phyloP scores from a whole-genome alignment of 2,888 invertebrate genomes.

The Macrosiphum euphorbiae region DNA sequence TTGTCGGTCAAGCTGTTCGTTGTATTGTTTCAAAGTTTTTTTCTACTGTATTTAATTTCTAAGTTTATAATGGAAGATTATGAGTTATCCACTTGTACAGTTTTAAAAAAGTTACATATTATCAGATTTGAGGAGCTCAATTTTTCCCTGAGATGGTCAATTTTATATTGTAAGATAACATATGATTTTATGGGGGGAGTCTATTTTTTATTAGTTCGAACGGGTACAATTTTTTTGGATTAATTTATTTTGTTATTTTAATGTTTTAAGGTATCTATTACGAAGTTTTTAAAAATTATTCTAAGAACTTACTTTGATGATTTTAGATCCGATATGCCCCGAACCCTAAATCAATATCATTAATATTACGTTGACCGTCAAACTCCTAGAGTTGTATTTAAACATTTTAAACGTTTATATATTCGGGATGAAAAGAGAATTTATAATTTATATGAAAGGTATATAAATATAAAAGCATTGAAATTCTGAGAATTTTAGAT shows the following conservation, averaged over 20 bases:
- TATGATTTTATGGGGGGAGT: neutral
- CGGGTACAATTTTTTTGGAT: too few species aligned
- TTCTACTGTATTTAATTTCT: neutral
- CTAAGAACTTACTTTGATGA: neutral
- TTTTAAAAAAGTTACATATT: neutral
- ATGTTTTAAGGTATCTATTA: neutral
- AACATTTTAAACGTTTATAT: neutral
- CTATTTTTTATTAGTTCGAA: too few species aligned
- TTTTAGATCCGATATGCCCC: neutral
- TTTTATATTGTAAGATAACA: neutral
- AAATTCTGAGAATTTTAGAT: neutral
- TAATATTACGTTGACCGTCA: neutral
- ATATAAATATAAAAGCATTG: neutral
- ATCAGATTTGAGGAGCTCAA: neutral
- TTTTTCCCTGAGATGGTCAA: neutral
- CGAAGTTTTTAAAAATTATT: neutral
- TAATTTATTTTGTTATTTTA: neutral
- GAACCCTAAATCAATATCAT: neutral
- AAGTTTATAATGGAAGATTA: neutral
- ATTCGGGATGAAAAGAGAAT: neutral
- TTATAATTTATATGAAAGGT: neutral
- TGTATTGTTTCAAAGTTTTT: neutral
- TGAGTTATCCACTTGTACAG: neutral
- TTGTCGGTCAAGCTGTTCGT: neutral
- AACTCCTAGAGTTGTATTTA: neutral